Evolutionary conservation across 2,113 vertebrate genomes (phyloP).

Genomic region (Dendropsophus ebraccatus): DNA sequence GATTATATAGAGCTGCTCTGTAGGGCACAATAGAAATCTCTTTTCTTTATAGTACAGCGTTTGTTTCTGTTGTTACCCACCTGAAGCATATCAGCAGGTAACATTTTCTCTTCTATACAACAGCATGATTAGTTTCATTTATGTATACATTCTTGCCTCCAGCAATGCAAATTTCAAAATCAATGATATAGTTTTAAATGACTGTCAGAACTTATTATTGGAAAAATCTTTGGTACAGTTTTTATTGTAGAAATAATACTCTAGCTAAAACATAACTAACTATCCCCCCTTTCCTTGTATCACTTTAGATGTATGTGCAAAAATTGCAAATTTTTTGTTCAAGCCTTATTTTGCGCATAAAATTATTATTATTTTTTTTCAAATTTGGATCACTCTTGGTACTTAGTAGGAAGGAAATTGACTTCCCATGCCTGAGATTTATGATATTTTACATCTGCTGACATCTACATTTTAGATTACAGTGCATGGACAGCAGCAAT

Average conservation of each 20-base stretch:
- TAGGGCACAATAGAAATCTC: background rate
- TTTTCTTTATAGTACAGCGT: background rate
- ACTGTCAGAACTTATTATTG: background rate
- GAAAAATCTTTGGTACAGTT: background rate
- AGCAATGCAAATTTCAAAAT: background rate
- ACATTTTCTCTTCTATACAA: background rate
- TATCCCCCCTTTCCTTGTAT: no score
- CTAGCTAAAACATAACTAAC: background rate
- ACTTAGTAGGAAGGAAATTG: no score
- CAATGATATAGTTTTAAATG: background rate
- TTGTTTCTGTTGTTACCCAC: background rate
- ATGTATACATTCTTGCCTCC: background rate
- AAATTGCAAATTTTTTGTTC: no score
- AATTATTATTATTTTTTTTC: no score
- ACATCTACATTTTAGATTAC: no score
- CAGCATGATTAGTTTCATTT: conserved; percentile 1
- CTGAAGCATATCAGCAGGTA: conserved; percentile 2
- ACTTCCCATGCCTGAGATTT: no score
- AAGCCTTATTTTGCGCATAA: no score
- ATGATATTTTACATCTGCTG: no score
- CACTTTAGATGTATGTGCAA: no score
- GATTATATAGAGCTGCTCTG: background rate
- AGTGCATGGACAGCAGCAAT: no score
- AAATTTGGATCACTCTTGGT: no score
- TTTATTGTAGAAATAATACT: background rate